Evolutionary conservation across 1,140 invertebrate species (phyloP).

Genomic region (Diorhabda elongata): DNA sequence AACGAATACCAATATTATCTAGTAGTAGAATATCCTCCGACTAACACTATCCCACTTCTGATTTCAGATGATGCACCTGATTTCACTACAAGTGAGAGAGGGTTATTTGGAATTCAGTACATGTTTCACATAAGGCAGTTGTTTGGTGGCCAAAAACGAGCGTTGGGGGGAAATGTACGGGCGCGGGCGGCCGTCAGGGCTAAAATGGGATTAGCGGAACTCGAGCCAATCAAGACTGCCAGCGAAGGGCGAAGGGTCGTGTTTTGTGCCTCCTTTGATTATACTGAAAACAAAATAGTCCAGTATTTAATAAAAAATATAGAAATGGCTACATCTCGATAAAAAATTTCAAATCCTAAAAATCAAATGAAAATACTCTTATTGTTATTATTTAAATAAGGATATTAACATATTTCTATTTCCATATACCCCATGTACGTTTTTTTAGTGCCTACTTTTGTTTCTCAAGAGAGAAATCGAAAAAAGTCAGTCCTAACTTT

Average conservation of each 20-base stretch:
- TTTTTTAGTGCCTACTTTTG: too few species aligned
- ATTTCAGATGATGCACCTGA: background rate
- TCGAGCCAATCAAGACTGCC: constrained; percentile 44
- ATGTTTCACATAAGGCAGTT: constrained; percentile 2
- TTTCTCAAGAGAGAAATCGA: too few species aligned
- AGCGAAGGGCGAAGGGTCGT: constrained; percentile 10
- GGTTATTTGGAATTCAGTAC: background rate
- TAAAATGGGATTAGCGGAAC: constrained; percentile 46
- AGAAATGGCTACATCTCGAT: too few species aligned
- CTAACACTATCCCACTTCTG: background rate
- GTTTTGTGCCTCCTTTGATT: constrained; percentile 22
- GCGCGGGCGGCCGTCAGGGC: constrained; percentile 39
- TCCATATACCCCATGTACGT: too few species aligned
- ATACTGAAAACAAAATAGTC: constrained; percentile 16
- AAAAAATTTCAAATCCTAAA: too few species aligned
- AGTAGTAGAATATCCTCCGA: too few species aligned
- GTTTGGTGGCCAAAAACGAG: constrained; percentile 1
- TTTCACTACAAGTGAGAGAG: background rate
- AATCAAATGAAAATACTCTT: too few species aligned
- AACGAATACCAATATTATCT: too few species aligned
- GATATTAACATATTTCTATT: too few species aligned
- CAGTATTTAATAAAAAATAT: background rate
- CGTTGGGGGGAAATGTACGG: constrained; percentile 5
- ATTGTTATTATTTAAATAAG: too few species aligned
- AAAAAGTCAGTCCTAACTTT: too few species aligned